Conservation (phyloP, 2,888 invertebrate species). For the Caenorhabditis imperialis region DNA sequence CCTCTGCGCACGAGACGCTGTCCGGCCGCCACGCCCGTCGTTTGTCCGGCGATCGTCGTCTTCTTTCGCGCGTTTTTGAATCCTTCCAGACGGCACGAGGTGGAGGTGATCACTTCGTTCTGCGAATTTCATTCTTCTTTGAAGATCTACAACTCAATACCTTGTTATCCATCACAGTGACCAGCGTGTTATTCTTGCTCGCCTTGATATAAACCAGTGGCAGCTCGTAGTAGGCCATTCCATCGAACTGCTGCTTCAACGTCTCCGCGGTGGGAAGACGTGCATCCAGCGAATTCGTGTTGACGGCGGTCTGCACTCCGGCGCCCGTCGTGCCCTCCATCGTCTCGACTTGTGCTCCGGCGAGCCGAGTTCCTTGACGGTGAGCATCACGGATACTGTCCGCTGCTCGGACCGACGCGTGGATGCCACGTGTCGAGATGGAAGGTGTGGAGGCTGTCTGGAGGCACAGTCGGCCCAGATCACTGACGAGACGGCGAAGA, state of each 20-base stretch:
- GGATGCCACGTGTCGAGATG: slow-evolving; percentile 6
- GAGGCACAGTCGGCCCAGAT: slow-evolving; percentile 41
- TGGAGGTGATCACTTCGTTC: slow-evolving; percentile 71
- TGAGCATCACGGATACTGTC: slow-evolving; percentile 70
- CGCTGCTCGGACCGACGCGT: slow-evolving; percentile 27
- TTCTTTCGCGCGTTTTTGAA: slow-evolving; percentile 95
- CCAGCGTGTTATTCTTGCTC: slow-evolving; percentile 90
- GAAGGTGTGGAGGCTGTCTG: slow-evolving; percentile 15
- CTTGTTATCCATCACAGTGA: slow-evolving; percentile 84
- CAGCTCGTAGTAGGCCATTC: slow-evolving; percentile 81
- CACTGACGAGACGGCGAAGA: slow-evolving; percentile 34
- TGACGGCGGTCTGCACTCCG: slow-evolving; percentile 62
- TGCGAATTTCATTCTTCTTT: slow-evolving; percentile 22
- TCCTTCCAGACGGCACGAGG: slow-evolving; percentile 86
- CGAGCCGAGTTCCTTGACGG: slow-evolving; percentile 61
- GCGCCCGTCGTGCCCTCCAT: slow-evolving; percentile 72
- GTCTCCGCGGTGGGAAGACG: slow-evolving; percentile 73
- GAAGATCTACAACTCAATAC: slow-evolving; percentile 22
- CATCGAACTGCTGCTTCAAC: slow-evolving; percentile 70
- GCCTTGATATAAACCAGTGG: slow-evolving; percentile 89
- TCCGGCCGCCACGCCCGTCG: slow-evolving; percentile 88
- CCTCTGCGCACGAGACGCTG: slow-evolving; percentile 78
- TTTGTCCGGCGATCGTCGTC: slow-evolving; percentile 94
- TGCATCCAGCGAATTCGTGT: slow-evolving; percentile 65
- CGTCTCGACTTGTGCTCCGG: slow-evolving; percentile 42